phyloP scores from a whole-genome alignment of 2,113 vertebrate genomes.

The Anarhynchus alexandrinus region DNA sequence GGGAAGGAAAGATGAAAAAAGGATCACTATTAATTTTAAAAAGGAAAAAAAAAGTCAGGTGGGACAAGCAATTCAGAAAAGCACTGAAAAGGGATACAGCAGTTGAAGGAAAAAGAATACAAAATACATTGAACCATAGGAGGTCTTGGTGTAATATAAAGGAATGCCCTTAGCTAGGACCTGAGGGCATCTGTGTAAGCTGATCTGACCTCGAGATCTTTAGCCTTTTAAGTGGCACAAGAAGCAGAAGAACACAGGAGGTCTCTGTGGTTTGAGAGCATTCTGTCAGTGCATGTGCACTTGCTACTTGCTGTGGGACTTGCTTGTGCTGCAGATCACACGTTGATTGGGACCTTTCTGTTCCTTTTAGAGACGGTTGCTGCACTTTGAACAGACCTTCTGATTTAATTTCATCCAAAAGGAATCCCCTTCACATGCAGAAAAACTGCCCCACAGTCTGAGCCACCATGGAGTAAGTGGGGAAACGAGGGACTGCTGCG shows the following conservation, averaged over 20 bases:
- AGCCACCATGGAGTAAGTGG: conserved; percentile 47
- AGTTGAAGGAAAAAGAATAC: background rate
- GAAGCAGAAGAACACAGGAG: background rate
- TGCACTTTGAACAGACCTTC: conserved; percentile 54
- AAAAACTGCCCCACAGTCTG: conserved; percentile 46
- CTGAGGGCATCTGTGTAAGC: background rate
- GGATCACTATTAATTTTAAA: background rate
- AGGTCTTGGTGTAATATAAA: background rate
- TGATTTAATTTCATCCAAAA: conserved; percentile 57
- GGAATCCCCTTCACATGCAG: conserved; percentile 43
- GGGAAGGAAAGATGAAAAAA: background rate
- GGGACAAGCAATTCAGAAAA: background rate
- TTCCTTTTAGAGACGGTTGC: conserved; percentile 58
- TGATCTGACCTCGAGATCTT: background rate
- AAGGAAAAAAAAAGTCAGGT: background rate
- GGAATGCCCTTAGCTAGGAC: background rate
- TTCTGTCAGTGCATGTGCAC: background rate
- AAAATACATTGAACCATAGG: background rate
- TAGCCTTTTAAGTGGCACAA: background rate
- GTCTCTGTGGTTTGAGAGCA: background rate
- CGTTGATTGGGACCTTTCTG: conserved; percentile 47
- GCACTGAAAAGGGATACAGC: background rate
- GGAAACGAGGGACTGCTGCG: conserved; percentile 24
- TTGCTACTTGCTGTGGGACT: conserved; percentile 26
- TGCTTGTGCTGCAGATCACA: conserved; percentile 41